Base-by-base conservation (phyloP, 2,888 invertebrate species). In the Agrotis ipsilon region DNA sequence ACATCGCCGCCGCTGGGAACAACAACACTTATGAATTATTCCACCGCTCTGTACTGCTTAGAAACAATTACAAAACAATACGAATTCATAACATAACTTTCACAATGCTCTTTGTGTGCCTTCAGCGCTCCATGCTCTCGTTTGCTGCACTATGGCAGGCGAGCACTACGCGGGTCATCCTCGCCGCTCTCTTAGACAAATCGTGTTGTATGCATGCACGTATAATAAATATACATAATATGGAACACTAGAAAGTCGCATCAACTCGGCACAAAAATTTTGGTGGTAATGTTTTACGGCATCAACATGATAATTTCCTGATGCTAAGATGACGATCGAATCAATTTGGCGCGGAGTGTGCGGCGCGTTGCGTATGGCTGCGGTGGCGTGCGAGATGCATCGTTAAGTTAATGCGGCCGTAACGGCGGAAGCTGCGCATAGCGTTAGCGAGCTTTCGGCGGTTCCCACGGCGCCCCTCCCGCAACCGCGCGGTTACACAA, bases 31-130 rank as follows among this genome's bases (percentile, higher is more conserved):
- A 96, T 95, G 94, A 95, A 96, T 95, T 94, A 95, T 95, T 95
- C 94, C 89, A 87, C 88, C 88, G 92, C 90, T 88, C 90, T 89
- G 89, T 90, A 91, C 92, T 89, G 91, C 91, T 93, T 92, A 89
- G 92, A 92, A 94, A 94, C 93, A 94, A 95, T 94, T 94, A 95
- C 94, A 92, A 94, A 94, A 94, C 95, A 94, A 94, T 93, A 93
- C 90, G 88, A 92, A 92, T 91, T 90, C 90, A 92, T 93, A 94
- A 91, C 92, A 92, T 93, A 92, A 92, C 92, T 93, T 91, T 92
- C 90, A 92, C 89, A 90, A 91, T 90, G 90, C 90, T 89, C 94
- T 92, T 92, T 94, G 93, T 94, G 85, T 84, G 88, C 88, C 88
- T 91, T 90, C 89, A 87, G 87, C 79, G 76, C 81, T 67, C 57